Evolutionary conservation across 2,888 invertebrate genomes (phyloP).

Genomic region (Crioceris asparagi): DNA sequence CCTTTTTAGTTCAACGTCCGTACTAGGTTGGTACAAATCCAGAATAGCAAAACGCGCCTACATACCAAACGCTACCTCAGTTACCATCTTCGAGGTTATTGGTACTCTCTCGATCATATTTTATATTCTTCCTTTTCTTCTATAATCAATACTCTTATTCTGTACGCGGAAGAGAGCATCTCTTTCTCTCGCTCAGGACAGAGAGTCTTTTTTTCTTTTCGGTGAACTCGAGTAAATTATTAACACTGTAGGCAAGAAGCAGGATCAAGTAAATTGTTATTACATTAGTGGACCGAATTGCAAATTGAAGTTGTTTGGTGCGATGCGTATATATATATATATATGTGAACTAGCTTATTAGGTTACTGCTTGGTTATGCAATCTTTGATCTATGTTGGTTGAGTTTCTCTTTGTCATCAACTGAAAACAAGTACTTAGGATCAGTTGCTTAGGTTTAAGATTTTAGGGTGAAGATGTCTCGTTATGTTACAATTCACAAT

Average conservation of each 20-base stretch:
- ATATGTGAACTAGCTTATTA: not conserved
- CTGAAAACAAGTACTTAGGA: no score
- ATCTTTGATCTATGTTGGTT: no score
- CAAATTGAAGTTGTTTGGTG: constrained; percentile 12
- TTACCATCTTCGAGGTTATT: constrained; percentile 23
- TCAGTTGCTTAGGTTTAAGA: no score
- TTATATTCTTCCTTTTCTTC: constrained; percentile 21
- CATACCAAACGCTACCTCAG: constrained; percentile 24
- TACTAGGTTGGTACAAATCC: constrained; percentile 6
- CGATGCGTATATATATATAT: no score
- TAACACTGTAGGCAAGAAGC: constrained; percentile 13
- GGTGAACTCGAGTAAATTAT: constrained; percentile 13
- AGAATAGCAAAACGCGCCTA: constrained; percentile 19
- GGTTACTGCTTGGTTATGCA: constrained; percentile 4
- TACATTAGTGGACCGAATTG: constrained; percentile 15
- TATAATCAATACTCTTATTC: constrained; percentile 18
- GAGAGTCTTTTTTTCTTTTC: constrained; percentile 8
- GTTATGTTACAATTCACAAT: no score
- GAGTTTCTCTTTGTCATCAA: no score
- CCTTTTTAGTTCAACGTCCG: no score
- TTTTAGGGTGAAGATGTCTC: no score
- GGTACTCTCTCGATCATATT: constrained; percentile 21
- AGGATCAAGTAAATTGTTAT: constrained; percentile 13
- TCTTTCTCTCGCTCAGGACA: constrained; percentile 5
- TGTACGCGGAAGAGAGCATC: constrained; percentile 15